Conservation (phyloP, 2,888 invertebrate species). For the Ennomos fuscantarius region DNA sequence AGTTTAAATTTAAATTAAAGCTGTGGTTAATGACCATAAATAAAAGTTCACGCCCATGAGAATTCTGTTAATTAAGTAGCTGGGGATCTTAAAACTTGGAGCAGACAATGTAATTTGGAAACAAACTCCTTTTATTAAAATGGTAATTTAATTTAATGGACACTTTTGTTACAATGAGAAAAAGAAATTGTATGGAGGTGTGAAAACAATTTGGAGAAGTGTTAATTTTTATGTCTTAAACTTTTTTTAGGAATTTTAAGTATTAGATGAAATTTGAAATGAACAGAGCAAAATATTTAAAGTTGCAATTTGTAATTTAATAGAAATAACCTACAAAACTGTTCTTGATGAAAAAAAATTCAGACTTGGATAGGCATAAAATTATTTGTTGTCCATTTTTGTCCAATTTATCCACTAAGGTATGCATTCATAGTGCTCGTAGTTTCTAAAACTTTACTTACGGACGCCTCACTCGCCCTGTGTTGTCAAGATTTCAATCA, state of each 20-base stretch:
- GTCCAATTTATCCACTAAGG: too few species aligned
- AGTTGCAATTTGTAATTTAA: too few species aligned
- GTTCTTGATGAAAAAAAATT: too few species aligned
- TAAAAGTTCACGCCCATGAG: slow-evolving; percentile 44
- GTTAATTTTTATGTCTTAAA: slow-evolving; percentile 5
- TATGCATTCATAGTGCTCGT: too few species aligned
- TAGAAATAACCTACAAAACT: too few species aligned
- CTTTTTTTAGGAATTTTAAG: background rate
- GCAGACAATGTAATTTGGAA: slow-evolving; percentile 38
- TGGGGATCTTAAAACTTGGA: slow-evolving; percentile 33
- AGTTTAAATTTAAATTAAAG: slow-evolving; percentile 44
- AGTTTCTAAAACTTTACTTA: background rate
- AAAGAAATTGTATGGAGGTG: slow-evolving; percentile 22
- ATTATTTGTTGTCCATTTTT: too few species aligned
- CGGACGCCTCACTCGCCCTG: slow-evolving; percentile 24
- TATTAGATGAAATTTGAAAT: too few species aligned
- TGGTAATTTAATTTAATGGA: slow-evolving; percentile 30
- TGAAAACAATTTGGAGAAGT: slow-evolving; percentile 25
- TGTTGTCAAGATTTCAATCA: slow-evolving; percentile 45
- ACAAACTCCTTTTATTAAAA: slow-evolving; percentile 34
- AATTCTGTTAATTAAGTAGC: slow-evolving; percentile 53
- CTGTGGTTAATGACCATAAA: slow-evolving; percentile 48
- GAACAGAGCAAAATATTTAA: too few species aligned
- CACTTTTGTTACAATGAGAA: slow-evolving; percentile 30
- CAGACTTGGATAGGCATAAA: too few species aligned